Conservation (phyloP, 2,888 invertebrate genomes). For the Ophion obscuratus region DNA sequence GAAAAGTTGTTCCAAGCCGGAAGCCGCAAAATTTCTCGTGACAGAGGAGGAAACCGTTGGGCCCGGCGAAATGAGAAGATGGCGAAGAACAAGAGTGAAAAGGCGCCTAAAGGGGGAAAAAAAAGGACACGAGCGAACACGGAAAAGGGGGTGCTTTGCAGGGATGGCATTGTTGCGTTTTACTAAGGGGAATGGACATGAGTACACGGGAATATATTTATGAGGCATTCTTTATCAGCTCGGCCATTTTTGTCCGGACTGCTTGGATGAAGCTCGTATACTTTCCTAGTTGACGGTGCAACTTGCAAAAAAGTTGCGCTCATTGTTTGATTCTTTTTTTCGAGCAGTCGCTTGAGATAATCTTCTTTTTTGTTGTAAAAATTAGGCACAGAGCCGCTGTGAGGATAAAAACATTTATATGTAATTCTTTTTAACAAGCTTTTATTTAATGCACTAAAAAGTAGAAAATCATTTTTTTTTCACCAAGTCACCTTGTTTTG, state of each 20-base stretch:
- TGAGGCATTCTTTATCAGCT: conserved; percentile 21
- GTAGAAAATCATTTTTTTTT: no score
- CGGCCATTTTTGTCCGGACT: neutral
- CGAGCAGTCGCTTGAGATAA: no score
- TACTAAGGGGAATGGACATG: conserved; percentile 24
- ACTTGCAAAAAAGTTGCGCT: neutral
- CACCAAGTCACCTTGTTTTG: no score
- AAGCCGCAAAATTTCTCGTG: conserved; percentile 78
- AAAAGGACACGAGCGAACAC: conserved; percentile 25
- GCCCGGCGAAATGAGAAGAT: conserved; percentile 62
- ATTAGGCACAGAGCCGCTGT: neutral
- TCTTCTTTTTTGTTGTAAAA: neutral
- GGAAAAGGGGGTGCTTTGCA: conserved; percentile 33
- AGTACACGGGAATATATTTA: conserved; percentile 1
- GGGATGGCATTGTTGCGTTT: conserved; percentile 25
- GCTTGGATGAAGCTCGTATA: neutral
- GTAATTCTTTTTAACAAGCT: no score
- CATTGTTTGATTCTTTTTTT: neutral
- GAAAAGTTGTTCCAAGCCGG: conserved; percentile 77
- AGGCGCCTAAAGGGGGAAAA: conserved; percentile 16
- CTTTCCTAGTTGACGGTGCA: neutral
- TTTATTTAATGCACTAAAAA: no score
- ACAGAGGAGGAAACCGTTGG: conserved; percentile 68
- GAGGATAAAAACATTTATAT: neutral
- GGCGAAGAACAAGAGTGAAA: conserved; percentile 54